Conservation (phyloP, 1,140 invertebrate species). For the Camponotus floridanus region DNA sequence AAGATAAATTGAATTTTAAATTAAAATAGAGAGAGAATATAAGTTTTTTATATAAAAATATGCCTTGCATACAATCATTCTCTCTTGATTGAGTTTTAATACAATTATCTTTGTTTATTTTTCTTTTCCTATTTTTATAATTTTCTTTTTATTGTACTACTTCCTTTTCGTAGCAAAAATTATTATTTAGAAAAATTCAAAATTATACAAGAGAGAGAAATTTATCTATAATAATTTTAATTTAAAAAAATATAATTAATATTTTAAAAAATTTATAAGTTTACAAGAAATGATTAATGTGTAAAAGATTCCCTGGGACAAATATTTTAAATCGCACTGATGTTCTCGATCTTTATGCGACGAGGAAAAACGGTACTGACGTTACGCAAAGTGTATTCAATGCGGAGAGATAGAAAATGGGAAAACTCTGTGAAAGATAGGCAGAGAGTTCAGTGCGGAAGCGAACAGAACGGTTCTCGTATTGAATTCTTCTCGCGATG, state of each 20-base stretch:
- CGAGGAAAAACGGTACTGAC: conserved; percentile 11
- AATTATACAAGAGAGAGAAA: not conserved
- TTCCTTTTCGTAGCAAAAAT: not conserved
- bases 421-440: conserved; percentile 69
- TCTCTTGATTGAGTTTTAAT: conserved; percentile 1
- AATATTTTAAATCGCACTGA: conserved; percentile 28
- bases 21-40: not conserved
- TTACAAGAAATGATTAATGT: conserved; percentile 30
- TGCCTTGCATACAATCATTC: not conserved
- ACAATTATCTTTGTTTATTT: not conserved
- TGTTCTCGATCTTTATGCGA: conserved; percentile 31
- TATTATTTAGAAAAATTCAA: not conserved
- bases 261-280: not conserved
- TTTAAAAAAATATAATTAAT: not conserved
- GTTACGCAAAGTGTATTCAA: conserved; percentile 68
- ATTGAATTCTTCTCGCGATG: conserved; percentile 75
- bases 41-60: not conserved
- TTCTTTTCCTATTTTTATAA: not conserved
- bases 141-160: not conserved
- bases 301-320: not conserved
- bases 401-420: conserved; percentile 68
- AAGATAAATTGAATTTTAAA: conserved; percentile 9
- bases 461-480: conserved; percentile 55
- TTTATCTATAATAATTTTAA: not conserved
- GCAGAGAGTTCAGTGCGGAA: conserved; percentile 23